phyloP scores from a whole-genome alignment of 2,888 invertebrate genomes.

The Machimus rusticus region DNA sequence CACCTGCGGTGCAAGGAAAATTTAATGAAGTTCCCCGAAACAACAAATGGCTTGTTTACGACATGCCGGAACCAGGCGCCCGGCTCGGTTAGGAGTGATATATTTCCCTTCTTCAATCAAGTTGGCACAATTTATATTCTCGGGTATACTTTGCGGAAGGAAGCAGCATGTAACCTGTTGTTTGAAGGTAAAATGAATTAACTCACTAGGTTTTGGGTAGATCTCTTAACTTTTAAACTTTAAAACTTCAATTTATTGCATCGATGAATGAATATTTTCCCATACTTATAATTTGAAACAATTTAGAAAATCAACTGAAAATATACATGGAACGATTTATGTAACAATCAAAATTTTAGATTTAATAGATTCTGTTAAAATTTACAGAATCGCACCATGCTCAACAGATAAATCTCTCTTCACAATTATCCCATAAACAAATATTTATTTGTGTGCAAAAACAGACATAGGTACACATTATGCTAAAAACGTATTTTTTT shows the following conservation, averaged over 20 bases:
- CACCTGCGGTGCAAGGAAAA: not conserved
- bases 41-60: constrained; percentile 9
- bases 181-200: not conserved
- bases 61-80: not conserved
- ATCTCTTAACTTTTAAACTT: not conserved
- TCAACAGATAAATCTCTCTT: no score
- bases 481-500: no score
- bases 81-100: not conserved
- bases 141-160: not conserved
- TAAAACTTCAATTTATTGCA: not conserved
- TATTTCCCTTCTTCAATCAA: not conserved
- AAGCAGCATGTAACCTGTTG: not conserved
- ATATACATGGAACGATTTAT: no score
- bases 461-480: no score
- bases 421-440: no score
- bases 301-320: no score
- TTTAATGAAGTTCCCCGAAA: not conserved
- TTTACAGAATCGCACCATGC: no score
- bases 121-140: not conserved
- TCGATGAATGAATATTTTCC: no score
- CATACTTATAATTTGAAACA: no score
- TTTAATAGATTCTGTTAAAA: no score
- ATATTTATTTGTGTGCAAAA: no score
- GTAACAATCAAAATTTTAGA: no score
- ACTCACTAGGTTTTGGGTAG: not conserved